Evolutionary conservation across 2,797 vertebrate species (phyloP), one percentile per base, ranked within the genome.

Genomic region (Argya squamiceps): DNA sequence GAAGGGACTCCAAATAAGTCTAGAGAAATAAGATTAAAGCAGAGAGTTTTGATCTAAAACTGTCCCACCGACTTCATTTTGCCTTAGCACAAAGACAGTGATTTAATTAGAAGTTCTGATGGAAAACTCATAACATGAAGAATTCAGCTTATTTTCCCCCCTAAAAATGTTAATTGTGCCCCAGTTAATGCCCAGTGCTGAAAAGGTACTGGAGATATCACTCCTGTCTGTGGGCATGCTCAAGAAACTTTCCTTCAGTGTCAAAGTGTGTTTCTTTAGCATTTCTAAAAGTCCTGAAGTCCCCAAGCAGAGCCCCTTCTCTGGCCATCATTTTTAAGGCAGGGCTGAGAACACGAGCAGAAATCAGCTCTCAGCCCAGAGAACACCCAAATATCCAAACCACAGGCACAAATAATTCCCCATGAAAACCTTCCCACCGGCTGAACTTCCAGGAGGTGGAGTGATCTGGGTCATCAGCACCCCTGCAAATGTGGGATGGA

Each of bases 221-320:
- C 15, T 43, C 20, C 11, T 26, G 10, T n/a, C 27, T 0, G 0
- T 21, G 9, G 62, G 5, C n/a, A 50, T 0, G 2, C 32, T 52
- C 32, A 46, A 46, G 26, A 62, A 90, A 41, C 13, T 47, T 64
- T 14, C 8, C 39, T 76, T 76, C 15, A 21, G 52, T 63, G 24
- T 22, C 73, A 2, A 59, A 65, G 9, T 6, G 27, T n/a, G 13
- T 64, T 86, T 58, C 39, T 56, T 47, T 15, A 18, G 32, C 20
- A 43, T 73, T 79, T 43, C 3, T 2, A 58, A 7, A 68, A 56
- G 36, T 29, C 39, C 34, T 47, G 23, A n/a, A 43, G 16, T 36
- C 6, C 32, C 29, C 15, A 9, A 4, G 20, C 14, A 39, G 19
- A 18, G 11, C 4, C 13, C 11, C 20, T 5, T 1, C 37, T 59